These are phyloP conservation scores for Chelonus insularis DNA, from an alignment of 1,140 invertebrate genomes.

Conservation along the genomic window DNA sequence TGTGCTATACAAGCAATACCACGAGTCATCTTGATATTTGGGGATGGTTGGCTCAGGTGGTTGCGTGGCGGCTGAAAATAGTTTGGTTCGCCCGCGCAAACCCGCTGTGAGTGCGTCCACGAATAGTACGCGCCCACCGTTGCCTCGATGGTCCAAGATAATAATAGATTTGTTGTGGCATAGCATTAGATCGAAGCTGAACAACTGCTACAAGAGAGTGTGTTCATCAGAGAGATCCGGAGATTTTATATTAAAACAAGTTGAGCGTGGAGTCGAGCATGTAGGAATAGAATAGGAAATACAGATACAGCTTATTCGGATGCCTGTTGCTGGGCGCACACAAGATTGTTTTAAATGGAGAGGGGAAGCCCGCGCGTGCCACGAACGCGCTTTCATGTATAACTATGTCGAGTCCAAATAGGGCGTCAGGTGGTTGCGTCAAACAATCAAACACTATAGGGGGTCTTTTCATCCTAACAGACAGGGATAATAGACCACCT, in stretches of 20 bases:
- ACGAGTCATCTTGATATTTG: constrained; percentile 51
- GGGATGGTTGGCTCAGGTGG: constrained; percentile 57
- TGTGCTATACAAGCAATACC: constrained; percentile 1
- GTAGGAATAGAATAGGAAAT: background rate
- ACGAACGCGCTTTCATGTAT: constrained; percentile 10
- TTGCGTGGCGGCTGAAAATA: constrained; percentile 58
- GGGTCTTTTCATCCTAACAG: background rate
- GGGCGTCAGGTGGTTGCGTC: constrained; percentile 50
- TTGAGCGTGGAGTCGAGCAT: background rate
- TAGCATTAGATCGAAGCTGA: constrained; percentile 18
- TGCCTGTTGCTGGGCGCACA: constrained; percentile 1
- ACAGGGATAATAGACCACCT: too few relatives aligned
- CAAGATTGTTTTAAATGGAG: background rate
- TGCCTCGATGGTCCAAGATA: constrained; percentile 41
- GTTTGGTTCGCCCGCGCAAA: constrained; percentile 55
- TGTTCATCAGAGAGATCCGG: too few relatives aligned
- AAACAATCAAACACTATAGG: background rate
- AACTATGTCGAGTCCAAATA: constrained; percentile 40
- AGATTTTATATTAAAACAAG: too few relatives aligned
- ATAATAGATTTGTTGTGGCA: constrained; percentile 53
- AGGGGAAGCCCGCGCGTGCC: constrained; percentile 23
- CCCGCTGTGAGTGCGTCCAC: constrained; percentile 47
- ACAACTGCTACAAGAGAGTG: too few relatives aligned
- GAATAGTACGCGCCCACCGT: constrained; percentile 57
- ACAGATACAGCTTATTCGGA: background rate